Conservation (phyloP, 2,888 invertebrate genomes). For the Cheilosia vernalis region DNA sequence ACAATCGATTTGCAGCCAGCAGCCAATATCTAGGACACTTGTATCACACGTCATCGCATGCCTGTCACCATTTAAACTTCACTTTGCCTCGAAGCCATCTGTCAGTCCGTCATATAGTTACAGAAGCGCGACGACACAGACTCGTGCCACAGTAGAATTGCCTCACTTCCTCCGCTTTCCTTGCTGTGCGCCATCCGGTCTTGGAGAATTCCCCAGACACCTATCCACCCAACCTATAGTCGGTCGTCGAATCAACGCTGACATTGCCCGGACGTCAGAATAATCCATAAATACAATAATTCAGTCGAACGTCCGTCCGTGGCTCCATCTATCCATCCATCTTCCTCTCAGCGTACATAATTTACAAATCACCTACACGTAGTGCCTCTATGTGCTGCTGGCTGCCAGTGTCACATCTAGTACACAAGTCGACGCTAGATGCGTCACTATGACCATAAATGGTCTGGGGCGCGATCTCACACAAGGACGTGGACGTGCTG, state of each 20-base stretch:
- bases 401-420: conserved; percentile 51
- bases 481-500: conserved; percentile 74
- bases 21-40: not conserved
- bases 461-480: conserved; percentile 70
- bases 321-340: conserved; percentile 67
- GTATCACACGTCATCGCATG: conserved; percentile 26
- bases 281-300: conserved; percentile 72
- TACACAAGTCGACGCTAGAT: conserved; percentile 60
- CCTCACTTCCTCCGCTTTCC: conserved; percentile 33
- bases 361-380: conserved; percentile 72
- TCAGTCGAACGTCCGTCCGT: conserved; percentile 68
- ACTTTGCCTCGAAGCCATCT: conserved; percentile 40
- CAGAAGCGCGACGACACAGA: conserved; percentile 50
- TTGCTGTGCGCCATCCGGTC: conserved; percentile 40
- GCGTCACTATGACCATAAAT: conserved; percentile 73
- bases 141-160: conserved; percentile 69
- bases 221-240: conserved; percentile 5
- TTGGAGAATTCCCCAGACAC: conserved; percentile 32
- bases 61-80: conserved; percentile 39
- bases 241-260: conserved; percentile 19
- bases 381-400: conserved; percentile 11
- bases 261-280: conserved; percentile 65
- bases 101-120: conserved; percentile 48
- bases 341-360: conserved; percentile 67
- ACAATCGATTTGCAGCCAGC: not conserved